Evolutionary conservation across 2,888 invertebrate species (phyloP), one percentile per base, ranked within the genome.

Genomic region (Rhamnusium bicolor): DNA sequence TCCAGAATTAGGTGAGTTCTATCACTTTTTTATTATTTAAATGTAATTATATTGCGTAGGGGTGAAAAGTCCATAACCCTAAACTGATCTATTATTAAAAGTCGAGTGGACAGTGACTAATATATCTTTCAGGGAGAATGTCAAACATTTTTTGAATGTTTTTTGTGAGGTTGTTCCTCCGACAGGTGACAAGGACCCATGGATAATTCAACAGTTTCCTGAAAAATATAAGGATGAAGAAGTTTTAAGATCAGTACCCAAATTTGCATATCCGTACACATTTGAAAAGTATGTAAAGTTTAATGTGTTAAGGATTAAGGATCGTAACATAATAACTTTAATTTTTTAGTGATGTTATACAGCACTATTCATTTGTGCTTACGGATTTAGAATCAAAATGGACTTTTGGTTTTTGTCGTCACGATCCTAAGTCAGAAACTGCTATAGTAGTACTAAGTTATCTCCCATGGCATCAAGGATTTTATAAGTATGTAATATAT

Each of bases 381-480:
- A 99, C 99, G 21, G 97, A 96, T 82, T 92, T 94, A 82, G 97
- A 98, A 86, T 96, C 98, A 24, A 97, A 97, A 90, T 98, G 97
- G 93, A 97, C 97, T 47, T 99, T 97, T 90, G 98, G 98, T 79
- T 99, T 97, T 89, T 98, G 98, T 88, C 94, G 99, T 24, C 97
- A 97, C 88, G 96, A 98, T 87, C 96, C 98, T 4, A 94, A 95
- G 86, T 93, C 94, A 21, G 93, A 96, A 85, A 95, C 95, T 18
- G 95, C 97, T 73, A 89, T 96, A 86, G 94, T 96, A 58, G 89
- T 96, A 80, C 90, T 95, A 80, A 98, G 98, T 85, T 95, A 94
- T 87, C 91, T 98, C 84, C 98, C 98, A 81, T 99, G 98, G 98
- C 98, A 98, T 87, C 97, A 98, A 89, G 94, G 95, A 84, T 98